Base-by-base conservation (phyloP, 2,113 vertebrate genomes). In the Damaliscus lunatus region DNA sequence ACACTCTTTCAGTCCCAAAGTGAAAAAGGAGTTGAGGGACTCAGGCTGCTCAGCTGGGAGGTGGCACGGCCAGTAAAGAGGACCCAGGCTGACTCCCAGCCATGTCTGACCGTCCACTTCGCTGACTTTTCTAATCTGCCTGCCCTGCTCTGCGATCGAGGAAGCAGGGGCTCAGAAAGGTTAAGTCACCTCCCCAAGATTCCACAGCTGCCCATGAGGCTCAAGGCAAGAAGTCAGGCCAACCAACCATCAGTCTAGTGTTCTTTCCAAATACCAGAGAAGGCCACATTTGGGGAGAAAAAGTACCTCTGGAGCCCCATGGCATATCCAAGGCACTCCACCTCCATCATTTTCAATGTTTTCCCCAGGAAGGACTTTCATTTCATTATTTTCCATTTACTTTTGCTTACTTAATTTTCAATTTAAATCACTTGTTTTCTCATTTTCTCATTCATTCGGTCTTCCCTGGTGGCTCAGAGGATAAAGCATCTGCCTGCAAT, bases 31-130 rank as follows among this genome's bases (percentile, higher is more conserved):
- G 60, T 7, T 17, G 17, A 13, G 50, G 80, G 13, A 46, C 57
- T 1, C 13, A 3, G 46, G n/a, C 27, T 60, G 57, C 53, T 40
- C 13, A 19, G 53, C 43, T 3, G 0, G 29, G n/a, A 78, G 33
- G 46, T 14, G 10, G 46, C 0, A 0, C 9, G 1, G 31, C 4
- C 60, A 71, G 40, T 11, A 6, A 5, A 3, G 31, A 25, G 3
- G 71, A 15, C 12, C 13, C 62, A 16, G 9, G 11, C 77, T 60
- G 88, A 19, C 43, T 25, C 43, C 77, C 11, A 13, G 31, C 36
- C 48, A 8, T 1, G 8, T 21, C 6, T 46, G 13, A 21, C 36
- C 21, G 12, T 12, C n/a, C 17, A 53, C 27, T 21, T 60, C 6
- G 46, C 13, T 48, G 25, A 16, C 33, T 62, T 7, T 46, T n/a